Conservation (phyloP, 2,113 vertebrate genomes). For the Hyaena hyaena region DNA sequence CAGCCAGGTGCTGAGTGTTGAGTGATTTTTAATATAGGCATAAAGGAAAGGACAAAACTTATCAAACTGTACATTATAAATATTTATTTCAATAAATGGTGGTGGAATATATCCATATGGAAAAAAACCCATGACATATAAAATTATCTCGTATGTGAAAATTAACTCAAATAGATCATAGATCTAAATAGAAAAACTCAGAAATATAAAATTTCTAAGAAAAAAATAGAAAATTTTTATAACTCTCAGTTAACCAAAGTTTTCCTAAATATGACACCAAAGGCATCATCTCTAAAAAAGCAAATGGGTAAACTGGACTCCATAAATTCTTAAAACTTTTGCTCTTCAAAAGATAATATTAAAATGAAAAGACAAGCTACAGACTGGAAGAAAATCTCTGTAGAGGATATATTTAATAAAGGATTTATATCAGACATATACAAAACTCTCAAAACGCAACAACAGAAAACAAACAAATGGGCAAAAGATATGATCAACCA, state of each 20-base stretch:
- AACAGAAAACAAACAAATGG: neutral
- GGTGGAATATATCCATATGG: neutral
- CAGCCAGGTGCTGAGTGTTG: neutral
- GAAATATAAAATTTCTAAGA: conserved; percentile 30
- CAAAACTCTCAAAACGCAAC: conserved; percentile 28
- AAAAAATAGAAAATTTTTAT: neutral
- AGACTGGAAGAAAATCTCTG: neutral
- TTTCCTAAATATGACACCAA: neutral
- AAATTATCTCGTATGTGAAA: neutral
- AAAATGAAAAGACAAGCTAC: neutral
- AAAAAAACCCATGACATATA: neutral
- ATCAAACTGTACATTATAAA: neutral
- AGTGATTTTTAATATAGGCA: neutral
- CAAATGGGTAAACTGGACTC: neutral
- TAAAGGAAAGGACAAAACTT: neutral
- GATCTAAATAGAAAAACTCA: neutral
- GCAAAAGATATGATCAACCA: neutral
- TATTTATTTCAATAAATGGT: neutral
- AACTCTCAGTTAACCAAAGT: neutral
- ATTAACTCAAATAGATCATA: neutral
- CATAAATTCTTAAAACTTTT: neutral
- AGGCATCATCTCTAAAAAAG: neutral
- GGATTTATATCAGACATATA: neutral
- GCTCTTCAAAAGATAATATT: neutral
- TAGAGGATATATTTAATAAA: neutral